phyloP scores from a whole-genome alignment of 2,888 invertebrate genomes.

The Rotaria magnacalcarata region DNA sequence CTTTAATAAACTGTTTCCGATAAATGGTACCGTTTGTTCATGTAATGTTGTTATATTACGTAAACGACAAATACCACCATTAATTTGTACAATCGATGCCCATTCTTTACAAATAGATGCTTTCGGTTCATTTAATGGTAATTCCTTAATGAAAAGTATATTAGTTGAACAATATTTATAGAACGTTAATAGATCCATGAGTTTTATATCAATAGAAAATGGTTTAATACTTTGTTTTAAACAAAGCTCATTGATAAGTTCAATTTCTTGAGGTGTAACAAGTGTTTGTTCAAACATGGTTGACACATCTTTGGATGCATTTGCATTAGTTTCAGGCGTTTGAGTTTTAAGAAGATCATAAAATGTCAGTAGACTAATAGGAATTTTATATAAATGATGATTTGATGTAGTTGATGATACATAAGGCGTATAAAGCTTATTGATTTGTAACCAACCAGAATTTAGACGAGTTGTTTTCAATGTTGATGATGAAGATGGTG shows the following conservation, averaged over 20 bases:
- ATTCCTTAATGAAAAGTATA: neutral
- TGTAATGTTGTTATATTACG: slow-evolving; percentile 1
- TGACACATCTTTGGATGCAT: neutral
- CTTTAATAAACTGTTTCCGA: slow-evolving; percentile 23
- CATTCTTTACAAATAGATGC: neutral
- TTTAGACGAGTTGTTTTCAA: neutral
- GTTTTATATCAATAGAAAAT: slow-evolving; percentile 10
- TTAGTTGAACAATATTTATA: neutral
- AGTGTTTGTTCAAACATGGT: neutral
- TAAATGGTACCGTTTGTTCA: slow-evolving; percentile 30
- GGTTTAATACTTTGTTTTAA: slow-evolving; percentile 24
- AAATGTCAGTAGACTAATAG: neutral
- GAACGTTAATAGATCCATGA: slow-evolving; percentile 5
- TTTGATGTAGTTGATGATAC: neutral
- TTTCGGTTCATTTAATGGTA: neutral
- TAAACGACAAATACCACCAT: slow-evolving; percentile 26
- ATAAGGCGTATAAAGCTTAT: slow-evolving; percentile 31
- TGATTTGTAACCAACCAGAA: slow-evolving; percentile 29
- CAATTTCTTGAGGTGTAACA: slow-evolving; percentile 15
- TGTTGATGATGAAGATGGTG: neutral
- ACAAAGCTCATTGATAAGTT: slow-evolving; percentile 16
- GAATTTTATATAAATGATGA: slow-evolving; percentile 20
- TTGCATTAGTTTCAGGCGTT: neutral
- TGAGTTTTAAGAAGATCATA: neutral
- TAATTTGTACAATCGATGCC: neutral